These are phyloP conservation scores for Anas platyrhynchos DNA, from an alignment of 2,113 vertebrate species.

Conservation along the genomic window DNA sequence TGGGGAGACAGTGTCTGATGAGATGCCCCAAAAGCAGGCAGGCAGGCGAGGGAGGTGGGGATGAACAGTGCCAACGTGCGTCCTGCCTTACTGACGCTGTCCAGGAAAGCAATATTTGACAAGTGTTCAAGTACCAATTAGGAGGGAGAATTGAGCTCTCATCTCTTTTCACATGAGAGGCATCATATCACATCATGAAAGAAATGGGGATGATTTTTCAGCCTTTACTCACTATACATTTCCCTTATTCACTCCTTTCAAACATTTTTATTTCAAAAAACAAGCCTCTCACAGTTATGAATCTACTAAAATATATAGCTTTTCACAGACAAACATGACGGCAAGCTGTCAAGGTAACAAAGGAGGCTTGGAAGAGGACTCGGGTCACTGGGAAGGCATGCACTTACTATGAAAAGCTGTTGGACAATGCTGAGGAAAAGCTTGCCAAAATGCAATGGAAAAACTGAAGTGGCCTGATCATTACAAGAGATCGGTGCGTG, in stretches of 20 bases:
- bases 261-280: neutral
- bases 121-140: neutral
- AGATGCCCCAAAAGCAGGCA: neutral
- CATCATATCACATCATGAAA: neutral
- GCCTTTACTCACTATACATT: neutral
- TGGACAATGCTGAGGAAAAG: neutral
- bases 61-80: neutral
- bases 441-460: slow-evolving; percentile 16
- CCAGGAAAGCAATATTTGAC: neutral
- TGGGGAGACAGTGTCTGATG: neutral
- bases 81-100: neutral
- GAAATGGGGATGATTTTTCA: neutral
- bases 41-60: neutral
- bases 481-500: neutral
- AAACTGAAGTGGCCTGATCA: neutral
- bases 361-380: neutral
- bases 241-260: neutral
- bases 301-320: neutral
- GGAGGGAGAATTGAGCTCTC: neutral
- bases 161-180: neutral
- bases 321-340: neutral
- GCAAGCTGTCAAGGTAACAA: neutral
- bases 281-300: neutral
- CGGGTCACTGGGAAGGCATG: neutral
- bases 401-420: neutral